These are phyloP conservation scores for Rhagologus leucostigma DNA, from an alignment of 2,113 vertebrate species.

Conservation along the genomic window DNA sequence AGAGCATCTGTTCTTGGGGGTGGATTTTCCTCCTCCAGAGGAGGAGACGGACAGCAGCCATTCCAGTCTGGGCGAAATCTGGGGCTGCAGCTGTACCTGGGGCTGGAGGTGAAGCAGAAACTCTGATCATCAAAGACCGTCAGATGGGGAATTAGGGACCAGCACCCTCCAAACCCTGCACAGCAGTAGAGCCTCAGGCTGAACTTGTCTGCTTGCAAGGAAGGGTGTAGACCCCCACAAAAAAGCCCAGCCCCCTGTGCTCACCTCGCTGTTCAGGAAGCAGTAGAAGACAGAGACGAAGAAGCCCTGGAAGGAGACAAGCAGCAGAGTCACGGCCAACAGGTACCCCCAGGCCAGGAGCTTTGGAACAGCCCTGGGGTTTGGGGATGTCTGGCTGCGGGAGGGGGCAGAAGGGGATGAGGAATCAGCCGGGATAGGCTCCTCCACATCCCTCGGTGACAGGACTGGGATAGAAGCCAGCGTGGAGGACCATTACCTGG, in stretches of 20 bases:
- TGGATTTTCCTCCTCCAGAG: not conserved
- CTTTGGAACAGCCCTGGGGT: not conserved
- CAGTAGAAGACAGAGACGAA: slow-evolving; percentile 92
- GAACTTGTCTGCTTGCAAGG: not conserved
- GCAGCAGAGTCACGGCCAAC: not conserved
- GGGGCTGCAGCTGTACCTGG: not conserved
- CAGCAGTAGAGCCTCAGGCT: rapidly evolving
- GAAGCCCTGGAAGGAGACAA: slow-evolving; percentile 81
- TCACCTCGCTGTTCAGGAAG: slow-evolving; percentile 92
- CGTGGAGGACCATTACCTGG: slow-evolving; percentile 77
- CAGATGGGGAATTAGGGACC: not conserved
- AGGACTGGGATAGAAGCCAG: not conserved
- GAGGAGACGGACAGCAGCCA: not conserved
- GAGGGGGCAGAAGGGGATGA: not conserved
- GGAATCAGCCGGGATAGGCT: not conserved
- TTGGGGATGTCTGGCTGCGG: not conserved
- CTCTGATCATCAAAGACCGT: not conserved
- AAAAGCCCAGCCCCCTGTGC: not conserved
- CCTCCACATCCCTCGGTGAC: not conserved
- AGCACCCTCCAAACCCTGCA: not conserved
- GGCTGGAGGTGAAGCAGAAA: not conserved
- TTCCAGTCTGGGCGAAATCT: not conserved
- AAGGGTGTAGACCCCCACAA: not conserved
- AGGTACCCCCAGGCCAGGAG: not conserved
- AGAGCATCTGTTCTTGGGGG: not conserved